These are phyloP conservation scores for Drosophila borealis DNA, from an alignment of 2,888 invertebrate genomes.

Conservation along the genomic window DNA sequence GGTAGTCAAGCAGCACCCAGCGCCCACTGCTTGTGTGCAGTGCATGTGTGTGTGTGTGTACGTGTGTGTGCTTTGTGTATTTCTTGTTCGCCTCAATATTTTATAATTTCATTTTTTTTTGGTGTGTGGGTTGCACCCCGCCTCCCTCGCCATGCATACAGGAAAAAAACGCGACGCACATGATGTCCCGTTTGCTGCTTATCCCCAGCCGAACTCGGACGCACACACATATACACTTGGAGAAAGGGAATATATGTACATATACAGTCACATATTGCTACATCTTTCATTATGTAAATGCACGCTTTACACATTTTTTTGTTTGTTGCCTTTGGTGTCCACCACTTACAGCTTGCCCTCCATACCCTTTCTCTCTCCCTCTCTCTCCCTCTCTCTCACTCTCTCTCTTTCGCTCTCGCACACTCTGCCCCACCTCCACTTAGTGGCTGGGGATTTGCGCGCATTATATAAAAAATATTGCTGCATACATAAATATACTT, in stretches of 20 bases:
- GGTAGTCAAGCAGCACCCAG: constrained; percentile 21
- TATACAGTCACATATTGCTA: constrained; percentile 64
- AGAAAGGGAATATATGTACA: background rate
- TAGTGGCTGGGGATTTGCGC: constrained; percentile 60
- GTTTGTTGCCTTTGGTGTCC: constrained; percentile 47
- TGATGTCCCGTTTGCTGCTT: constrained; percentile 67
- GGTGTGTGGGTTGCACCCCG: too few species aligned
- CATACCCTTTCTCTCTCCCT: constrained; percentile 1
- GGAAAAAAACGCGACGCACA: constrained; percentile 65
- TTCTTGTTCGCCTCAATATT: constrained; percentile 78
- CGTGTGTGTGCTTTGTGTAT: constrained; percentile 59
- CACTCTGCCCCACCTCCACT: background rate
- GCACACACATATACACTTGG: background rate
- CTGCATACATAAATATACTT: constrained; percentile 36
- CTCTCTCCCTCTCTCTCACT: constrained; percentile 12
- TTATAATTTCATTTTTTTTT: constrained; percentile 74
- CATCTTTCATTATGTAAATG: constrained; percentile 84
- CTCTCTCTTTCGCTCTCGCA: constrained; percentile 20
- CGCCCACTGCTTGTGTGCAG: constrained; percentile 40
- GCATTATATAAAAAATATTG: constrained; percentile 43
- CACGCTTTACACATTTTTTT: constrained; percentile 77
- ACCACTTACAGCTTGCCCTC: constrained; percentile 33
- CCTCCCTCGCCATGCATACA: constrained; percentile 1
- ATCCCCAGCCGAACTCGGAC: constrained; percentile 50
- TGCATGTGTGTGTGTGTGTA: constrained; percentile 17